Percentiles rank a stretch among this genome's conserved stretches.
These are phyloP conservation scores for Nothobranchius furzeri DNA, from an alignment of 2,113 vertebrate species.

Conservation along the genomic window DNA sequence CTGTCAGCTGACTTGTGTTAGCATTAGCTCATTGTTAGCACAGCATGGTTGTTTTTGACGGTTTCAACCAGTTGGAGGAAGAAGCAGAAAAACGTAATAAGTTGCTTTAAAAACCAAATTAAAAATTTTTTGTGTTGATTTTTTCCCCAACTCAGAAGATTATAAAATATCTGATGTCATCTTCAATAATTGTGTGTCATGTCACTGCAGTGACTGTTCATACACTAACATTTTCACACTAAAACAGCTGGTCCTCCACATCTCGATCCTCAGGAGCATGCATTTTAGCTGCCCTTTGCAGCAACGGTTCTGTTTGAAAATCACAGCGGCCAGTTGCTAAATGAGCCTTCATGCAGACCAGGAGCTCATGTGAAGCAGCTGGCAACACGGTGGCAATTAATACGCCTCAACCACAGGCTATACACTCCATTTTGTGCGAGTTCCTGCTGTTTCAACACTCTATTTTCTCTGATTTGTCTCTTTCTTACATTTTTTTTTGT, in stretches of 20 bases:
- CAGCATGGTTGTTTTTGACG: too few relatives aligned
- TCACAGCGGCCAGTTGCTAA: slow-evolving; percentile 36
- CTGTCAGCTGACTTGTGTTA: too few relatives aligned
- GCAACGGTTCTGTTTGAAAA: slow-evolving; percentile 1
- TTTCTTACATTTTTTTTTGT: slow-evolving; percentile 11
- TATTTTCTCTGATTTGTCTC: slow-evolving; percentile 35
- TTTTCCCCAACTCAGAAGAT: too few relatives aligned
- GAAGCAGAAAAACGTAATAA: too few relatives aligned
- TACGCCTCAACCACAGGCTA: slow-evolving; percentile 31
- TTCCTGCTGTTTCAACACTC: slow-evolving; percentile 36
- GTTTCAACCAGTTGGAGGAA: too few relatives aligned
- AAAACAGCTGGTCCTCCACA: slow-evolving; percentile 11
- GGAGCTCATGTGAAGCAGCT: slow-evolving; percentile 48
- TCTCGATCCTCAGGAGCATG: slow-evolving; percentile 1
- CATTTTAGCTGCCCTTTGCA: too few relatives aligned
- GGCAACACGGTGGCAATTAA: slow-evolving; percentile 21
- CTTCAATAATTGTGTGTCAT: background rate
- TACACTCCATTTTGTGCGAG: slow-evolving; percentile 23
- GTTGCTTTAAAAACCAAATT: too few relatives aligned
- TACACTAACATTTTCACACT: slow-evolving; percentile 4
- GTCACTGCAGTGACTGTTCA: too few relatives aligned
- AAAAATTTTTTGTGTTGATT: too few relatives aligned
- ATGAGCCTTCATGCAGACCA: slow-evolving; percentile 35
- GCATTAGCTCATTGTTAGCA: too few relatives aligned
- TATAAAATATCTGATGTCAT: too few relatives aligned